These are phyloP conservation scores for Metaphire vulgaris DNA, from an alignment of 1,140 invertebrate species.

Conservation along the genomic window DNA sequence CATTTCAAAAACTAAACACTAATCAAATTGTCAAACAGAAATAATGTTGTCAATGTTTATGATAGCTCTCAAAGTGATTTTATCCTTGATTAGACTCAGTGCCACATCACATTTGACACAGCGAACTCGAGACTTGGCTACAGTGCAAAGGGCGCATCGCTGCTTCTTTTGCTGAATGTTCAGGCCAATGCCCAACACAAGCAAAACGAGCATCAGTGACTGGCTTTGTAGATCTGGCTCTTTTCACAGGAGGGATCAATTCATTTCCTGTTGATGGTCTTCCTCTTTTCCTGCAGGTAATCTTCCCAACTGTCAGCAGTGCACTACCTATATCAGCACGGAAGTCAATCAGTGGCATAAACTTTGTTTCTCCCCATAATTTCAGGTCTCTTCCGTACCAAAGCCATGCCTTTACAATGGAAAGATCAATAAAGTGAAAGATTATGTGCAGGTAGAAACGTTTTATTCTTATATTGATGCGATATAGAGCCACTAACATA, in stretches of 20 bases:
- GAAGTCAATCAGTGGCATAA: not conserved
- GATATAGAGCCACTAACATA: slow-evolving; percentile 35
- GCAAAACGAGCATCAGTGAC: not conserved
- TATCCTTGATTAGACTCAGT: not conserved
- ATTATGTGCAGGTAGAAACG: slow-evolving; percentile 41
- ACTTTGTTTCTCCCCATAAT: not conserved
- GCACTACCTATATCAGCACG: not conserved
- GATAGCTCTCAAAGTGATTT: too few species aligned
- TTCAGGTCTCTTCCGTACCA: slow-evolving; percentile 34
- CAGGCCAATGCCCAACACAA: not conserved
- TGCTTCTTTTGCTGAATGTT: not conserved
- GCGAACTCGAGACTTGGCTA: not conserved
- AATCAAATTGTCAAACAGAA: too few species aligned
- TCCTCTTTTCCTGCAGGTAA: not conserved
- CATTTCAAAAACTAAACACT: too few species aligned
- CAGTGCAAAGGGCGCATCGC: not conserved
- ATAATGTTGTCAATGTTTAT: too few species aligned
- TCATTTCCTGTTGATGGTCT: not conserved
- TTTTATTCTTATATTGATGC: slow-evolving; percentile 37
- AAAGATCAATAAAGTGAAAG: slow-evolving; percentile 38
- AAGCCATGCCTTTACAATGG: slow-evolving; percentile 43
- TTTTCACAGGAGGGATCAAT: not conserved
- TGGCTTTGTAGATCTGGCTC: not conserved
- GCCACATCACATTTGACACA: not conserved
- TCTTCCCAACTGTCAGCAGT: slow-evolving; percentile 1